Base-by-base conservation (phyloP, 2,797 vertebrate genomes). In the Mormyrops attenuatus region DNA sequence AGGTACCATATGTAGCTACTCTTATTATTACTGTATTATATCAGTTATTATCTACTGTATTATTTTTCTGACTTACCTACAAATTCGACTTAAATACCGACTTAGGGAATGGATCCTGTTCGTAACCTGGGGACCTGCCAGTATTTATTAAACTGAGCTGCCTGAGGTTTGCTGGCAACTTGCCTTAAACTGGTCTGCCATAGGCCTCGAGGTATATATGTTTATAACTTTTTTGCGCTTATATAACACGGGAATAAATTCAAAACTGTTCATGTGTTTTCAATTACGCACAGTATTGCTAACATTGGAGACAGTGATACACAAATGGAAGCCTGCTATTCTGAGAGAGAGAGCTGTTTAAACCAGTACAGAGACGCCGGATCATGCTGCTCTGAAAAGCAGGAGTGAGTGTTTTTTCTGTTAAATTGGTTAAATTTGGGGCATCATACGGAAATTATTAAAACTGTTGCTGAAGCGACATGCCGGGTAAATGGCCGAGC, bases 201-300 rank as follows among this genome's bases (percentile, higher is more conserved):
- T 52, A 2, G 11, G 34, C 69, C 69, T 73, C 66, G 13, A 73
- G 52, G 77, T 44, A 82, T 22, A 44, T 60, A 82, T 84, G 20
- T 20, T 55, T 66, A 15, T 84, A 80, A 80, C 15, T 88, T 77
- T 80, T 53, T 87, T 60, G 34, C 30, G 34, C 86, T 85, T 85
- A 49, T 63, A 57, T 55, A 66, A 17, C 34, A 26, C 13, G 88
- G 34, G 47, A 60, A 85, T 15, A 22, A 49, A 17, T 85, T 84
- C 55, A 89, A 66, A 87, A 50, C 50, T 30, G 77, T 6, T 85
- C 53, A 85, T 85, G 80, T 89, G 80, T 89, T 89, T 85, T 89
- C 88, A 63, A 63, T 85, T 63, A 47, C 53, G 34, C n/a, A 85
- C 38, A 34, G 69, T 63, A 89, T 57, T 89, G 80, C 44, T 89